These are phyloP conservation scores for Ichneumoninae sp. DNA, from an alignment of 2,888 invertebrate species.

Conservation along the genomic window DNA sequence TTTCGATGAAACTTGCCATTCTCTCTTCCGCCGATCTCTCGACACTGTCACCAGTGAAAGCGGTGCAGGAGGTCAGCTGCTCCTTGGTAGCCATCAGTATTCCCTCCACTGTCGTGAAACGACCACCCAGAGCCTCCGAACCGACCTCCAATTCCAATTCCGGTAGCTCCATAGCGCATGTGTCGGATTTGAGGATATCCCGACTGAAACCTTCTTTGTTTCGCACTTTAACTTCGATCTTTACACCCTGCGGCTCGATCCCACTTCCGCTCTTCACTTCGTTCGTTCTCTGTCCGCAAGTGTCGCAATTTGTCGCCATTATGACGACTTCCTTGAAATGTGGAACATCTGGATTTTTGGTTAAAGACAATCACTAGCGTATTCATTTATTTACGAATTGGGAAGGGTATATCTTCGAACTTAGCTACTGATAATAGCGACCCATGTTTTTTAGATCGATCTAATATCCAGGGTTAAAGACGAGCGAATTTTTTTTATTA, in stretches of 20 bases:
- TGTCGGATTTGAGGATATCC: conserved; percentile 98
- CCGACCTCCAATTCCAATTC: conserved; percentile 96
- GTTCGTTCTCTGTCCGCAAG: conserved; percentile 96
- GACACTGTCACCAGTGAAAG: conserved; percentile 90
- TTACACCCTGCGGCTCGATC: conserved; percentile 92
- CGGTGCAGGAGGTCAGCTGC: conserved; percentile 89
- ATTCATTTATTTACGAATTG: conserved; percentile 12
- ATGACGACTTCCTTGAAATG: conserved; percentile 99
- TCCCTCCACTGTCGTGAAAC: conserved; percentile 98
- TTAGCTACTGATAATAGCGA: background rate
- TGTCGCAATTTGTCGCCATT: conserved; percentile 97
- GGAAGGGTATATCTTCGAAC: no score
- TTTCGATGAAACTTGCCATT: conserved; percentile 88
- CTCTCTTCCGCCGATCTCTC: conserved; percentile 85
- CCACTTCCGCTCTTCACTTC: conserved; percentile 98
- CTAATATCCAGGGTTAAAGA: background rate
- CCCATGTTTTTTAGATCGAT: background rate
- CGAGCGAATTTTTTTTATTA: background rate
- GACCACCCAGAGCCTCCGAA: conserved; percentile 93
- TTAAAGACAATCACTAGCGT: conserved; percentile 70
- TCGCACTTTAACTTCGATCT: conserved; percentile 90
- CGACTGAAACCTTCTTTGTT: conserved; percentile 92
- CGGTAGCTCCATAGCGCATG: conserved; percentile 91
- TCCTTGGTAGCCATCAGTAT: conserved; percentile 91
- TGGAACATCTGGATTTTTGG: conserved; percentile 89